phyloP scores from a whole-genome alignment of 2,888 invertebrate genomes.

The Julus scandinavius region DNA sequence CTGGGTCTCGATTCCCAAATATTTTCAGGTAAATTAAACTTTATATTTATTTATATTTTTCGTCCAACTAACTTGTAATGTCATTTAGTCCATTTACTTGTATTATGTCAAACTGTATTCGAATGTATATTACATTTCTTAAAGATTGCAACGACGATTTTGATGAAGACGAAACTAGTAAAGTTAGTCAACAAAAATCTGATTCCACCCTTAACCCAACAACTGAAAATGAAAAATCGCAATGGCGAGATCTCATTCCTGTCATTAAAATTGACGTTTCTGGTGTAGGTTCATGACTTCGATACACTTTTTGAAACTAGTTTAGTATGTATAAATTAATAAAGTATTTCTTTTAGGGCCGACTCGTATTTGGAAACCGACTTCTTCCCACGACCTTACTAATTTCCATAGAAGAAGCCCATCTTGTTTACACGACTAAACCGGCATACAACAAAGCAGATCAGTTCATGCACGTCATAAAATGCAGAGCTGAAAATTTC shows the following conservation, averaged over 20 bases:
- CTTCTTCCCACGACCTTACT: conserved; percentile 92
- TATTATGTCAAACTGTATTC: not conserved
- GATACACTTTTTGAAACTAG: not conserved
- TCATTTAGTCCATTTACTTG: not conserved
- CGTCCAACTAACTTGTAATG: not conserved
- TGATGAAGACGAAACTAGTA: not conserved
- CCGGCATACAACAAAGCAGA: conserved; percentile 93
- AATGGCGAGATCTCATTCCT: conserved; percentile 94
- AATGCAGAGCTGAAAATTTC: conserved; percentile 94
- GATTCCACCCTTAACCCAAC: not conserved
- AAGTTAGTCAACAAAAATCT: conserved; percentile 27
- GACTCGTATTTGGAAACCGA: conserved; percentile 94
- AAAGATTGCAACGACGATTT: not conserved
- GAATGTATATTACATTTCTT: not conserved
- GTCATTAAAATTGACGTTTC: conserved; percentile 95
- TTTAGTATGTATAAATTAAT: not conserved
- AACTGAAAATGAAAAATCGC: conserved; percentile 37
- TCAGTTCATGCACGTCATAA: conserved; percentile 94
- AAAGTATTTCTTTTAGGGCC: conserved; percentile 72
- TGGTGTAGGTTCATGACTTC: conserved; percentile 71
- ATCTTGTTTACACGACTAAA: conserved; percentile 93
- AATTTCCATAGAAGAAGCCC: conserved; percentile 88
- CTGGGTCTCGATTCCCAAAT: conserved; percentile 86
- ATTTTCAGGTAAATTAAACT: conserved; percentile 65
- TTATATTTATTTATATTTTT: not conserved